Conservation (phyloP, 2,888 invertebrate species). For the Hedya salicella region DNA sequence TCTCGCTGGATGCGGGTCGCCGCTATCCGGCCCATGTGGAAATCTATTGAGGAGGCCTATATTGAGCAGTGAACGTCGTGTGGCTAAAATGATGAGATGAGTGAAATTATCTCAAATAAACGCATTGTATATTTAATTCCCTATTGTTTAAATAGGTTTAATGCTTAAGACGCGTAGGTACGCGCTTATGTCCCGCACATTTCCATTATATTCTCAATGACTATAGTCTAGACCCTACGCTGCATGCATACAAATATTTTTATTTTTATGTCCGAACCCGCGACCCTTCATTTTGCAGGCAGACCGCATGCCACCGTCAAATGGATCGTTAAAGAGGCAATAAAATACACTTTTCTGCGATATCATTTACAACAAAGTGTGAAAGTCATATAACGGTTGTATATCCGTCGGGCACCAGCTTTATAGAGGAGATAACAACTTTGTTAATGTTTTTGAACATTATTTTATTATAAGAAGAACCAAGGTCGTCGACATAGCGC, state of each 20-base stretch:
- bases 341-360: conserved; percentile 29
- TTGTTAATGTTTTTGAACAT: background rate
- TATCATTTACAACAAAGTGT: conserved; percentile 29
- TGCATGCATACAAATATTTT: conserved; percentile 30
- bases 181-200: too few species aligned
- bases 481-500: too few species aligned
- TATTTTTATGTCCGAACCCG: conserved; percentile 1
- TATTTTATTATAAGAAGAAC: too few species aligned
- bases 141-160: too few species aligned
- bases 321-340: conserved; percentile 30
- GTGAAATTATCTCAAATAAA: too few species aligned
- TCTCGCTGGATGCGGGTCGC: too few species aligned
- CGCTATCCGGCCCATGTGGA: too few species aligned
- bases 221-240: conserved; percentile 22
- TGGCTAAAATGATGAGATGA: too few species aligned
- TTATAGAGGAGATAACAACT: background rate
- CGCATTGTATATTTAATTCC: too few species aligned
- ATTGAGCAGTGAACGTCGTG: too few species aligned
- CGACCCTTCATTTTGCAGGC: conserved; percentile 18
- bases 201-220: background rate
- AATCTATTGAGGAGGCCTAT: too few species aligned
- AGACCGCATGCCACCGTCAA: conserved; percentile 22
- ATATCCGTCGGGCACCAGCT: background rate
- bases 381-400: conserved; percentile 19
- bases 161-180: too few species aligned